A percentile compares a stretch with the other conserved stretches of the same genome.
Conservation (phyloP, 2,888 invertebrate genomes). For the Trachelus tabidus region DNA sequence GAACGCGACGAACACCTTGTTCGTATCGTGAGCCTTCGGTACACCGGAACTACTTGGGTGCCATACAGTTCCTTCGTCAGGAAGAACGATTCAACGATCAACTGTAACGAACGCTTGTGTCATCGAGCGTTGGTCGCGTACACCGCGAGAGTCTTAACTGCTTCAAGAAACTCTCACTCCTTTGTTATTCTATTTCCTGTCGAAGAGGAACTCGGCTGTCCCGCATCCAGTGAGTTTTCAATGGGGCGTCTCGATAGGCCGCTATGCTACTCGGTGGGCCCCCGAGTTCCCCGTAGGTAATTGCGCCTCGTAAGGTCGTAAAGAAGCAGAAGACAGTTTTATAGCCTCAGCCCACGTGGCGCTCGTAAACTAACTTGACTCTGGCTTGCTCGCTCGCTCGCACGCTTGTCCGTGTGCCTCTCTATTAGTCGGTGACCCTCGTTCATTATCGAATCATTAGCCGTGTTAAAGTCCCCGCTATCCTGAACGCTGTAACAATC, state of each 20-base stretch:
- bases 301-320: constrained; percentile 62
- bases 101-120: neutral
- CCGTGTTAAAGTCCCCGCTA: constrained; percentile 5
- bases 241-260: constrained; percentile 46
- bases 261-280: constrained; percentile 38
- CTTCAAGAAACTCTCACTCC: constrained; percentile 13
- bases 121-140: neutral
- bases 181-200: constrained; percentile 14
- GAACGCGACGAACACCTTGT: constrained; percentile 12
- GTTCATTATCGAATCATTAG: constrained; percentile 39
- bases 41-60: constrained; percentile 7
- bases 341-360: constrained; percentile 68
- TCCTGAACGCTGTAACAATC: neutral
- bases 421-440: constrained; percentile 30
- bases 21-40: constrained; percentile 22
- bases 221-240: constrained; percentile 20
- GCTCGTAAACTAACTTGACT: constrained; percentile 55
- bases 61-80: neutral
- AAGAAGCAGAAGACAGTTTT: constrained; percentile 69
- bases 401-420: constrained; percentile 20
- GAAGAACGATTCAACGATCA: neutral
- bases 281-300: constrained; percentile 48
- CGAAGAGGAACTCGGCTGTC: neutral
- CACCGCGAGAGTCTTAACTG: constrained; percentile 15
- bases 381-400: constrained; percentile 22